Evolutionary conservation across 2,888 invertebrate species (phyloP).

Genomic region (Dione vanillae): DNA sequence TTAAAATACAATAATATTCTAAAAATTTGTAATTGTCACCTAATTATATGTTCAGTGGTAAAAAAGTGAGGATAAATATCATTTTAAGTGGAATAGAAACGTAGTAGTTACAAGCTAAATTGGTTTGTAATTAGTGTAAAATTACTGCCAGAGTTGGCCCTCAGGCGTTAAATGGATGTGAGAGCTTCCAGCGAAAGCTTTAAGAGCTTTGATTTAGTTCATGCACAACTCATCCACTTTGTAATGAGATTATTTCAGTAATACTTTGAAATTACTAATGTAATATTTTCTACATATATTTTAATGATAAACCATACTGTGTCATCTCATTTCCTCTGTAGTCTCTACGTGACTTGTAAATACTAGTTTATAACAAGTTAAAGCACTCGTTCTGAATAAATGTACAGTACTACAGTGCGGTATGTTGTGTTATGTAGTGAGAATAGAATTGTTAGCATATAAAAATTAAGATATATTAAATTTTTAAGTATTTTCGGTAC

Average conservation of each 20-base stretch:
- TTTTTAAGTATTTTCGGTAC: too few species aligned
- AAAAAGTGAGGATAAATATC: slow-evolving; percentile 9
- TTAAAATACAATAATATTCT: too few species aligned
- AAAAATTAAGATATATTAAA: neutral
- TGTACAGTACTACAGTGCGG: neutral
- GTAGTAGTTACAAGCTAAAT: slow-evolving; percentile 38
- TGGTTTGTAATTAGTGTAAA: slow-evolving; percentile 40
- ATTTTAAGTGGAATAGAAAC: slow-evolving; percentile 30
- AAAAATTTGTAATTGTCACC: too few species aligned
- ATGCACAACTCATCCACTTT: slow-evolving; percentile 12
- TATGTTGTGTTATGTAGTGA: neutral
- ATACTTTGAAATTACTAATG: neutral
- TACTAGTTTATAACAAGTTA: neutral
- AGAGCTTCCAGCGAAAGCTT: slow-evolving; percentile 31
- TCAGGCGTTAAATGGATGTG: slow-evolving; percentile 38
- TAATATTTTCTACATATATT: neutral
- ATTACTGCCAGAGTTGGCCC: slow-evolving; percentile 39
- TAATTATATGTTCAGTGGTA: neutral
- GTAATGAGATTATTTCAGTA: slow-evolving; percentile 7
- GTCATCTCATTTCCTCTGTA: neutral
- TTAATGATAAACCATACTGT: neutral
- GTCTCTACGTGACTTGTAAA: neutral
- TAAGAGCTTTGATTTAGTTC: slow-evolving; percentile 34
- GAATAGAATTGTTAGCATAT: neutral
- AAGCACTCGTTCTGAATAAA: slow-evolving; percentile 14